Evolutionary conservation across 64 coral and sea anemone genomes (phyloP), one percentile per base, ranked within the genome.

Genomic region (Montipora cactus): DNA sequence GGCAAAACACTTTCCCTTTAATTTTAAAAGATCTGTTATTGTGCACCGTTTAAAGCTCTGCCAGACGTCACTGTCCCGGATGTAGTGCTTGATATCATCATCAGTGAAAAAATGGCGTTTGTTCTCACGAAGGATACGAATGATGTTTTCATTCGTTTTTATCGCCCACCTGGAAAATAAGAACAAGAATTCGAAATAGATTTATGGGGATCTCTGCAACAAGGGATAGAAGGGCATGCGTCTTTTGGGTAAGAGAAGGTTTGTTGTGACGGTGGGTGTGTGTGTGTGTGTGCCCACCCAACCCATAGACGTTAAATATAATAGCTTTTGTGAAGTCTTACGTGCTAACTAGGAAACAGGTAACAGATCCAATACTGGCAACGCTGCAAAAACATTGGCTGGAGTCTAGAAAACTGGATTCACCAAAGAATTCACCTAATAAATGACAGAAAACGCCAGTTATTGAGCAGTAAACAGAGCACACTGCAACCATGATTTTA

Each of bases 301-400:
- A 37, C 37, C 0, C 37, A 37, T 37, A 37, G 37, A 37, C 37
- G 37, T 37, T 37, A 37, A 37, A 37, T 37, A 37, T 37, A 37
- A 37, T 37, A 37, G 37, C 8, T 64, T 64, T 7, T 64, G 8
- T 76, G 5, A 20, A 47, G n/a, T 79, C 95, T 94, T 93, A 99
- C 97, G 92, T 99, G 92, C 96, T 99, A 9, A 99, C 73, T 15
- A 99, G 77, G 18, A 94, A 99, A 59, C 97, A 99, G 16, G 95
- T 99, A 50, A 96, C 97, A 18, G 58, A 90, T 2, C 97, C 94
- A 59, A 96, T 96, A 13, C 92, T 94, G 75, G 92, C 89, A 18
- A 94, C 84, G 49, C 92, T 99, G 80, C 95, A 97, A 59, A 97
- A 97, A 84, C 95, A 94, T 14, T 93, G 95, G 45, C 83, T 73